Base-by-base conservation (phyloP, 2,888 invertebrate genomes). In the Eucera pruinosa region DNA sequence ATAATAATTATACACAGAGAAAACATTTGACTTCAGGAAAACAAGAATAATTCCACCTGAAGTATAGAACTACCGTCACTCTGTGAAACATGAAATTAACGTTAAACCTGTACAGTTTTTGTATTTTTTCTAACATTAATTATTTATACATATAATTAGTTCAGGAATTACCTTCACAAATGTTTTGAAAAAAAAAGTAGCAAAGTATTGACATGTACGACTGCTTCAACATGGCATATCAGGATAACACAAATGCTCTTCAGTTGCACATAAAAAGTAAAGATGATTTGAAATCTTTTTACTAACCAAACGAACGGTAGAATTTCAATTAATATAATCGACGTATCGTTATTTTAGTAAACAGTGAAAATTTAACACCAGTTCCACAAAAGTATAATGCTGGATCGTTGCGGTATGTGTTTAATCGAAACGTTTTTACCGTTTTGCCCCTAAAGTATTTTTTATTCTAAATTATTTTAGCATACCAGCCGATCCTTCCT, bases 401-500 rank as follows among this genome's bases (percentile, higher is more conserved):
- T 55, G 87, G 89, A 47, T 87, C 87, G 0, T 85, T 91, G 54
- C 82, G 90, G 91, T 90, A 84, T 78, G 82, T 64, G 7, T 60
- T 39, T 48, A 41, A 48, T 2, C 23, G 52, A 15, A 62, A 25
- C 11, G 2, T 9, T 2, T n/a, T 7, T 25, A 6, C 20, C 20
- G 18, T 43, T 9, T 7, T 13, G 9, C n/a, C 3, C 7, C 33
- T 33, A 55, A 23, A 36, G n/a, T 33, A 23, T 25, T 23, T 39
- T 43, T 52, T 27, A 25, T 30, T 30, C 48, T 47, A 50, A 70
- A 73, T 6, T 2, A 69, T 61, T 78, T 75, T 68, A 92, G 91
- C 67, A 69, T 91, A 50, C 92, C 91, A 7, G 86, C 86, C 13
- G 91, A 92, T 84, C 89, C 89, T 13, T 90, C 91, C 13, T 92